These are phyloP conservation scores for Manis javanica DNA, from an alignment of 2,797 vertebrate species.

Conservation along the genomic window DNA sequence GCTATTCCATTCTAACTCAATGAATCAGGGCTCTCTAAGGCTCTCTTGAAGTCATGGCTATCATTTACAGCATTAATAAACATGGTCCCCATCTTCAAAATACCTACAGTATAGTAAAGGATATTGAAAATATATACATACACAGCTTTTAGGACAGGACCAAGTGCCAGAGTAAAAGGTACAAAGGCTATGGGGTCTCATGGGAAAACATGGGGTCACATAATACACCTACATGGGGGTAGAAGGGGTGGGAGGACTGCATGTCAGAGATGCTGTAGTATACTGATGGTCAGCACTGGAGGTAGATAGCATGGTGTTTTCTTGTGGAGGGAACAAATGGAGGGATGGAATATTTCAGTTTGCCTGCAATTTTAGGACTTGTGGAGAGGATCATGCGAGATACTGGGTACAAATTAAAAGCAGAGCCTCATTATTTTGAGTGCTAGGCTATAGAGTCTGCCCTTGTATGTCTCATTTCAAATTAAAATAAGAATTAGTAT, in stretches of 20 bases:
- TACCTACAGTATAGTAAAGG: background rate
- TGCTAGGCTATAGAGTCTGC: background rate
- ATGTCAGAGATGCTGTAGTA: background rate
- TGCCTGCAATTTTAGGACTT: background rate
- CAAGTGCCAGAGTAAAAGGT: background rate
- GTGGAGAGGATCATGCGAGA: background rate
- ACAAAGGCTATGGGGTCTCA: background rate
- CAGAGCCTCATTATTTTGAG: background rate
- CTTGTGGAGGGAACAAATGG: background rate
- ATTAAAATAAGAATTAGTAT: background rate
- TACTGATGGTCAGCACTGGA: accelerated
- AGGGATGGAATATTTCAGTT: background rate
- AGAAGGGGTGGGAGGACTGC: background rate
- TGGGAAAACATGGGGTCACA: background rate
- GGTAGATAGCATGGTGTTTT: background rate
- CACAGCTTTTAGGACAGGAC: background rate
- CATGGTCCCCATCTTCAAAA: background rate
- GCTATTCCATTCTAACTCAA: background rate
- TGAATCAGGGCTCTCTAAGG: background rate
- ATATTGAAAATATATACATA: background rate
- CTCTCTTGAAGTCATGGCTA: background rate
- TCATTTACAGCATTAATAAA: background rate
- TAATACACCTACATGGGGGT: too few species aligned
- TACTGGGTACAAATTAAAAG: background rate
- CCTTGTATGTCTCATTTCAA: background rate